phyloP scores from a whole-genome alignment of 1,140 invertebrate species.

The Olivierus martensii region DNA sequence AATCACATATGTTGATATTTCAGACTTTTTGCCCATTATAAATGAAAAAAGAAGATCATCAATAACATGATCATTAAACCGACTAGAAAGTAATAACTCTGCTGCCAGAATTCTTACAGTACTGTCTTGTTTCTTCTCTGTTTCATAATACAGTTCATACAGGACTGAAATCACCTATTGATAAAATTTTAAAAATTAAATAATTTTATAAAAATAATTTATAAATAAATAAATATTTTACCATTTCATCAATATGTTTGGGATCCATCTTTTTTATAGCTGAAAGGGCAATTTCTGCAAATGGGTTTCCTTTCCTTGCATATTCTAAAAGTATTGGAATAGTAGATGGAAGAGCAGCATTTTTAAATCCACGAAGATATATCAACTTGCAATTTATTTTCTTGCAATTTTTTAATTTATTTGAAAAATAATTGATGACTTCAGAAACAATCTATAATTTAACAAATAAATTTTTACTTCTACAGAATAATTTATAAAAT shows the following conservation, averaged over 20 bases:
- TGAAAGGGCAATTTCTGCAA: conserved; percentile 8
- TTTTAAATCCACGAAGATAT: conserved; percentile 1
- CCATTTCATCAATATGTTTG: conserved; percentile 11
- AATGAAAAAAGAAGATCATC: no score
- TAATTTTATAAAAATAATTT: no score
- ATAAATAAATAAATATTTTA: conserved; percentile 1
- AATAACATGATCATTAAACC: no score
- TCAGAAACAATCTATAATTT: background rate
- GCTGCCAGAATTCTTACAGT: conserved; percentile 52
- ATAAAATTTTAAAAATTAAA: no score
- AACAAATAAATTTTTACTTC: no score
- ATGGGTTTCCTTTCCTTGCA: conserved; percentile 6
- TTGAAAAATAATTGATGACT: conserved; percentile 11
- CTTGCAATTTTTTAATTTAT: conserved; percentile 10
- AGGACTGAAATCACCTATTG: no score
- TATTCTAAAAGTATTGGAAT: conserved; percentile 1
- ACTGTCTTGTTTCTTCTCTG: conserved; percentile 25
- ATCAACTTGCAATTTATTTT: background rate
- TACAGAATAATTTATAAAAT: no score
- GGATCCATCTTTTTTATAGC: conserved; percentile 12
- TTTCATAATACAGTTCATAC: no score
- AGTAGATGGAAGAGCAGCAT: conserved; percentile 3
- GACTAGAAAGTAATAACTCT: conserved; percentile 49
- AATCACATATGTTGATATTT: no score
- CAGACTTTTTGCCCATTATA: no score